Evolutionary conservation across 2,888 invertebrate genomes (phyloP).

Genomic region (Malachius bipustulatus): DNA sequence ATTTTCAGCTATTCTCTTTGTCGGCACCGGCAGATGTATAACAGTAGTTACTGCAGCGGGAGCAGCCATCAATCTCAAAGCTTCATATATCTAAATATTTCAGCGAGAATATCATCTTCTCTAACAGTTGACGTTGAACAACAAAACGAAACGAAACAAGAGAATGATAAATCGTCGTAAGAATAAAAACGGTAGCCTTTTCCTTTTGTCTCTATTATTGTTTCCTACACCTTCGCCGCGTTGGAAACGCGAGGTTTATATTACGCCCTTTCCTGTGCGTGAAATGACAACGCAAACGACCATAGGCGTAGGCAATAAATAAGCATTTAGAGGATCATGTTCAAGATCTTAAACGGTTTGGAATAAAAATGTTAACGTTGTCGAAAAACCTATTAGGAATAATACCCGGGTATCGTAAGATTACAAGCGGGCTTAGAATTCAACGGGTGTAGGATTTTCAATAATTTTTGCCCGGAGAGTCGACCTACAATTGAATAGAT

Average conservation of each 20-base stretch:
- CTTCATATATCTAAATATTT: not conserved
- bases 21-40: too few relatives aligned
- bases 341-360: too few relatives aligned
- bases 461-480: too few relatives aligned
- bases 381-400: not conserved
- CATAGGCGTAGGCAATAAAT: too few relatives aligned
- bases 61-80: not conserved
- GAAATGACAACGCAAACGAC: too few relatives aligned
- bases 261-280: too few relatives aligned
- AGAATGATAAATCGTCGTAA: not conserved
- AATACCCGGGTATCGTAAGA: not conserved
- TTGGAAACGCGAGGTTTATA: not conserved
- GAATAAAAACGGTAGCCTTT: not conserved
- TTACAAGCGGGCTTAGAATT: too few relatives aligned
- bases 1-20: too few relatives aligned
- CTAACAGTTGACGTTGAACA: not conserved
- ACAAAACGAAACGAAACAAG: not conserved
- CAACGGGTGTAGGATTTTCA: too few relatives aligned
- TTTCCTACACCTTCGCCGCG: conserved; percentile 2
- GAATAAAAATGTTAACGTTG: conserved; percentile 2
- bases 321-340: too few relatives aligned
- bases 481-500: too few relatives aligned
- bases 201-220: conserved; percentile 3
- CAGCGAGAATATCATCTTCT: not conserved
- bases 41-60: too few relatives aligned